Evolutionary conservation across 1,140 invertebrate genomes (phyloP).

Genomic region (Colletes latitarsis): DNA sequence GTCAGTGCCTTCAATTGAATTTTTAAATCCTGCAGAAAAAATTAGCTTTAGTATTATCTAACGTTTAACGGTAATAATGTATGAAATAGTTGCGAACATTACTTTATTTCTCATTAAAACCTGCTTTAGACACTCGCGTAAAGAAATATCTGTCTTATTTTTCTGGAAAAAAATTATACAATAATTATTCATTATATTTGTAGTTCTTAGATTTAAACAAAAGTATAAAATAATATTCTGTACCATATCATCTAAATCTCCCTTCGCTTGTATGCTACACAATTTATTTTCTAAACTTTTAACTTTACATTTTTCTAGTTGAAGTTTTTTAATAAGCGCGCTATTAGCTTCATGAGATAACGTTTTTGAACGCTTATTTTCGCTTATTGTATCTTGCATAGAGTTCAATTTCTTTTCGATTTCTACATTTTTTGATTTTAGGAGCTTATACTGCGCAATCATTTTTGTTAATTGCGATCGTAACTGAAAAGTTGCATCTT

Average conservation of each 20-base stretch:
- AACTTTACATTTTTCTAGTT: conserved; percentile 61
- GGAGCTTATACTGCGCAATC: conserved; percentile 72
- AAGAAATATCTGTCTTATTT: conserved; percentile 57
- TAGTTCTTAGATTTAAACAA: not conserved
- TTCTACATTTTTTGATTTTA: conserved; percentile 70
- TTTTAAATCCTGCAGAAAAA: conserved; percentile 62
- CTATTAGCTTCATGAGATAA: conserved; percentile 63
- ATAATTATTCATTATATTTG: not conserved
- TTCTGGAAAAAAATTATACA: conserved; percentile 56
- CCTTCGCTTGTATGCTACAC: conserved; percentile 41
- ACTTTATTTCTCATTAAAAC: conserved; percentile 67
- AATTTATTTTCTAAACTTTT: conserved; percentile 61
- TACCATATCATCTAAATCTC: conserved; percentile 46
- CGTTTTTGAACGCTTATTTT: conserved; percentile 68
- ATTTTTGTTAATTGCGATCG: conserved; percentile 70
- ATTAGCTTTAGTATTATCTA: not conserved
- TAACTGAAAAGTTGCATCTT: conserved; percentile 69
- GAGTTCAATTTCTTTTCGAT: conserved; percentile 68
- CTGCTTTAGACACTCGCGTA: conserved; percentile 61
- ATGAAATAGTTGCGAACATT: conserved; percentile 11
- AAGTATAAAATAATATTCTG: conserved; percentile 1
- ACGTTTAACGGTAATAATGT: not conserved
- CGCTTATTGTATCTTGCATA: conserved; percentile 65
- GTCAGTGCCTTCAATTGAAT: conserved; percentile 60
- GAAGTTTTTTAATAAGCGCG: conserved; percentile 64